Base-by-base conservation (phyloP, 2,888 invertebrate species). In the Tiliacea aurago region DNA sequence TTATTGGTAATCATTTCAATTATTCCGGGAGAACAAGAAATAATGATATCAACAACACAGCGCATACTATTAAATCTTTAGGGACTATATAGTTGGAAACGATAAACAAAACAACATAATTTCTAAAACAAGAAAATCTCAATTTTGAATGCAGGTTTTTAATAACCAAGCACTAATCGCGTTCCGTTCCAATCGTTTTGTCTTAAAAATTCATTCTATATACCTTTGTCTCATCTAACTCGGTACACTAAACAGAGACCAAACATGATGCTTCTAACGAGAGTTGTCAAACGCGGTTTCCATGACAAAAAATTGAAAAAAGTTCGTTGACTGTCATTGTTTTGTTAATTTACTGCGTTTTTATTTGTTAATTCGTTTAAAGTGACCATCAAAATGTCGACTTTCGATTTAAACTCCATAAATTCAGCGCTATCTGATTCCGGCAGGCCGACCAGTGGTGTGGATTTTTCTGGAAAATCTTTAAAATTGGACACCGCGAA, bases 401-500 rank as follows among this genome's bases (percentile, higher is more conserved):
- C 94, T 62, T 97, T 97, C 81, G 96, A 97, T 92, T 93, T 97
- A 61, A 96, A 96, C 74, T 96, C 97, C n/a, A 94, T 97, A 62
- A 94, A 92, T 70, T 89, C 92, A 64, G 97, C 96, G 33, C 89
- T 97, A 55, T 92, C 93, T 86, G 94, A 93, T 70, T 92, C 97
- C 4, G 94, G 91, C 70, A 93, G 94, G 71, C 91, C 93, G 15
- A 90, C 90, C 33, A 95, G 90, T 86, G 98, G 98, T 65, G 97
- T 99, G 23, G 98, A 98, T 89, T 99, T 99, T 92, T 97, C 98
- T 78, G 98, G 98, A 71, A 97, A 97, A 94, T 97, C 97, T 0
- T 93, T 98, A 67, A 98, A 98, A 94, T 97, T 99, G 87, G 97
- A 98, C 91, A 97, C 97, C 0, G 98, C 97, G 68, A 97, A 97